Percentiles rank a stretch among this genome's conserved stretches.
phyloP scores from a whole-genome alignment of 30 jellyfish, hydroid and myxozoan species.

The Turritopsis rubra region DNA sequence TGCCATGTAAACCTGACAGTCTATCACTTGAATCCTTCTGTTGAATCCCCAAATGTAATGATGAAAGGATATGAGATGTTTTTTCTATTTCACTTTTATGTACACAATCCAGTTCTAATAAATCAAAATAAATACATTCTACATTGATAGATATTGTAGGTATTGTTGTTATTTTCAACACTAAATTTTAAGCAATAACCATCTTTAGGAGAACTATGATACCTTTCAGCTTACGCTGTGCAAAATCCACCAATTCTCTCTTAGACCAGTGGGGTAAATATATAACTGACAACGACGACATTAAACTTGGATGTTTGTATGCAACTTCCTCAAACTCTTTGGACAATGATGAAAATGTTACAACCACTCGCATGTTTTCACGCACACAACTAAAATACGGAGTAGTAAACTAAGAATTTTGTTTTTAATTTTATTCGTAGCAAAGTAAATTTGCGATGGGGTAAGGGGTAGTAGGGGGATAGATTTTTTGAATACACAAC shows the following conservation, averaged over 20 bases:
- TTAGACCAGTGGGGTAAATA: constrained; percentile 55
- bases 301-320: constrained; percentile 53
- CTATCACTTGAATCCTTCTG: constrained; percentile 16
- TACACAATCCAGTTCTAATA: constrained; percentile 31
- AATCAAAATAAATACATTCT: neutral
- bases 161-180: no score
- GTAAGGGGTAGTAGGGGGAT: neutral
- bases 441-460: neutral
- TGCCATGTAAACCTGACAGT: neutral
- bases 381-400: constrained; percentile 71
- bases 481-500: constrained; percentile 1
- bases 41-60: constrained; percentile 42
- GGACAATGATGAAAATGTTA: constrained; percentile 41
- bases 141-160: no score
- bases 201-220: no score
- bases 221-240: constrained; percentile 47
- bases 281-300: constrained; percentile 49
- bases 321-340: constrained; percentile 46
- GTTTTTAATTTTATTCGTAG: no score
- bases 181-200: no score
- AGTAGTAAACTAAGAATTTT: no score
- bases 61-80: constrained; percentile 56
- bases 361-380: constrained; percentile 62
- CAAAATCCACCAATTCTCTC: constrained; percentile 48
- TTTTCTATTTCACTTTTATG: constrained; percentile 51